Evolutionary conservation across 2,113 vertebrate genomes (phyloP).

Genomic region (Hepsetus odoe): DNA sequence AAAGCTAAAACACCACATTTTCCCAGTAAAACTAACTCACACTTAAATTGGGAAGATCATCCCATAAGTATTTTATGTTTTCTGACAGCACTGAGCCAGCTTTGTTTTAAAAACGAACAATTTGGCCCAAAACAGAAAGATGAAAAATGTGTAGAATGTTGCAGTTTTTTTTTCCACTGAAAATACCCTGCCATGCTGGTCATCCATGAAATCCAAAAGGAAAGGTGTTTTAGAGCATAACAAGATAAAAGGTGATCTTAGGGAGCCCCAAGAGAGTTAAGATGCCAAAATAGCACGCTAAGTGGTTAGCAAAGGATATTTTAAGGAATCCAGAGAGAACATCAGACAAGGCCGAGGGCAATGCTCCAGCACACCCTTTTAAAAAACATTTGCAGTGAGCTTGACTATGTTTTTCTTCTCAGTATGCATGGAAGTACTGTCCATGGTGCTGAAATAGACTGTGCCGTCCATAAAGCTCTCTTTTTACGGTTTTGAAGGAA

Average conservation of each 20-base stretch:
- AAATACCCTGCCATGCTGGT: not conserved
- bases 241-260: not conserved
- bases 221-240: not conserved
- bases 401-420: conserved; percentile 8
- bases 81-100: no score
- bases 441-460: conserved; percentile 19
- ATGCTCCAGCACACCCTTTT: conserved; percentile 1
- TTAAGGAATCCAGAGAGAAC: not conserved
- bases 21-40: no score
- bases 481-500: not conserved
- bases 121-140: no score
- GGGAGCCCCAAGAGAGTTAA: not conserved
- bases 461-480: not conserved
- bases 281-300: not conserved
- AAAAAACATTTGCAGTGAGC: conserved; percentile 11
- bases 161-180: no score
- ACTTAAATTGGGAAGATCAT: no score
- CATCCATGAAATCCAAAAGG: not conserved
- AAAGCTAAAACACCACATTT: no score
- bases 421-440: not conserved
- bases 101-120: no score
- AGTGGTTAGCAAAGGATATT: conserved; percentile 17
- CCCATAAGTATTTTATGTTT: no score
- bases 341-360: conserved; percentile 5
- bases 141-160: no score